These are phyloP conservation scores for Operophtera brumata DNA, from an alignment of 2,888 invertebrate species.

Conservation along the genomic window DNA sequence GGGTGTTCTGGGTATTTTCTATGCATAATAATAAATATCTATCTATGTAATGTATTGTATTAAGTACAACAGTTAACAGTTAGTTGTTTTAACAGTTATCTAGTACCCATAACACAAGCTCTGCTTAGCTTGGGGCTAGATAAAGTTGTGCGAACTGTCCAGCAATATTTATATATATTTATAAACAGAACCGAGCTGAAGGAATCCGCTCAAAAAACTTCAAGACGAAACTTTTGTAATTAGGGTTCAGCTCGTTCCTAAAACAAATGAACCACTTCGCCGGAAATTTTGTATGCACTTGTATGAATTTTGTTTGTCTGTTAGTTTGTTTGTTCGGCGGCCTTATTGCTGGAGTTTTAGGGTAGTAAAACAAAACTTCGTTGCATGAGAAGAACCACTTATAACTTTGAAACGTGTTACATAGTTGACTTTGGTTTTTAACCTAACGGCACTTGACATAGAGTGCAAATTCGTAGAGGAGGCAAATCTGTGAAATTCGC, in stretches of 20 bases:
- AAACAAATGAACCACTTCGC: conserved; percentile 21
- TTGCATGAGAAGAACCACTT: conserved; percentile 18
- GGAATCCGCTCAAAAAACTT: too few species aligned
- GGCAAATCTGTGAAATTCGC: not conserved
- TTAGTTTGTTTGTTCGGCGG: conserved; percentile 29
- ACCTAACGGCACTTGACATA: not conserved
- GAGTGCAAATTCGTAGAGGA: not conserved
- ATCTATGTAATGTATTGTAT: too few species aligned
- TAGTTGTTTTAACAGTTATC: too few species aligned
- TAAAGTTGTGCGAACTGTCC: too few species aligned
- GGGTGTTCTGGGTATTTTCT: too few species aligned
- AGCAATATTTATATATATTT: too few species aligned
- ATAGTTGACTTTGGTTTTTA: not conserved
- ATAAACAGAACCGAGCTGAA: too few species aligned
- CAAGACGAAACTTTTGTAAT: conserved; percentile 19
- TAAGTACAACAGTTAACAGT: too few species aligned
- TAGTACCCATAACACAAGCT: too few species aligned
- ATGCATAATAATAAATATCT: too few species aligned
- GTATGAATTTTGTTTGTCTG: conserved; percentile 43
- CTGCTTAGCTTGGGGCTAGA: too few species aligned
- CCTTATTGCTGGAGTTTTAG: conserved; percentile 31
- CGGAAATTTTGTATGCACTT: conserved; percentile 40
- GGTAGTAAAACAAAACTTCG: conserved; percentile 31
- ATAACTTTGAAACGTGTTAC: conserved; percentile 13
- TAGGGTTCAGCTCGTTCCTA: conserved; percentile 12